Percentiles rank a stretch among this genome's conserved stretches.
These are phyloP conservation scores for Unio delphinus DNA, from an alignment of 2,888 invertebrate species.

Conservation along the genomic window DNA sequence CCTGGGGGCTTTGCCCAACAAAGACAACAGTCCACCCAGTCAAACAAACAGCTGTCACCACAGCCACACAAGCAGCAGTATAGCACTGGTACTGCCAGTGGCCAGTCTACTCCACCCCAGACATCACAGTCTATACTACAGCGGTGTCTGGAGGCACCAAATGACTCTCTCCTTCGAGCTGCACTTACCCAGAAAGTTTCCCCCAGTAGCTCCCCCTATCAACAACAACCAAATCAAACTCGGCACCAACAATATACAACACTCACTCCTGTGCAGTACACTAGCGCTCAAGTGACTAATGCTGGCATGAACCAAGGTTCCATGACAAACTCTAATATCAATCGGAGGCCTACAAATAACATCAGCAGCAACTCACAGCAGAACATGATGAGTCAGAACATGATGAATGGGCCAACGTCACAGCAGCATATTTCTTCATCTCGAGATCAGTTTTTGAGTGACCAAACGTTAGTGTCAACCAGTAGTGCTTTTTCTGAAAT, in stretches of 20 bases:
- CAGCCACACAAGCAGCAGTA: slow-evolving; percentile 32
- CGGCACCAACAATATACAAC: slow-evolving; percentile 15
- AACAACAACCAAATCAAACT: slow-evolving; percentile 13
- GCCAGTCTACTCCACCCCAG: slow-evolving; percentile 12
- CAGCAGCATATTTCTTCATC: slow-evolving; percentile 4
- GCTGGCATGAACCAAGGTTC: too few relatives aligned
- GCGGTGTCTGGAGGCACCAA: slow-evolving; percentile 52
- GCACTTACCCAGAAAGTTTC: slow-evolving; percentile 49
- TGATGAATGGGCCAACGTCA: slow-evolving; percentile 1
- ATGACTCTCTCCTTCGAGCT: slow-evolving; percentile 58
- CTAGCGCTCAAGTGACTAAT: slow-evolving; percentile 9
- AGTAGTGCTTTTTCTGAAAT: slow-evolving; percentile 47
- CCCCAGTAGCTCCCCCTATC: slow-evolving; percentile 19
- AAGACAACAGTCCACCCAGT: slow-evolving; percentile 38
- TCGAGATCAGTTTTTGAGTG: not conserved
- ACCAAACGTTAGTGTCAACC: slow-evolving; percentile 9
- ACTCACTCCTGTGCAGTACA: slow-evolving; percentile 21
- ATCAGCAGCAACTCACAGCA: slow-evolving; percentile 21
- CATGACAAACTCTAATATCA: slow-evolving; percentile 2
- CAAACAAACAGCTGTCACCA: slow-evolving; percentile 43
- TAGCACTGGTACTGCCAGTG: slow-evolving; percentile 4
- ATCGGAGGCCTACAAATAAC: slow-evolving; percentile 8
- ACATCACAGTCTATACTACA: slow-evolving; percentile 41
- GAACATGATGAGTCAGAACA: slow-evolving; percentile 6
- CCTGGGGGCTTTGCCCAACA: slow-evolving; percentile 33